A percentile compares a stretch with the other conserved stretches of the same genome.
phyloP scores from a whole-genome alignment of 2,888 invertebrate genomes.

The Pristionchus arcanus region DNA sequence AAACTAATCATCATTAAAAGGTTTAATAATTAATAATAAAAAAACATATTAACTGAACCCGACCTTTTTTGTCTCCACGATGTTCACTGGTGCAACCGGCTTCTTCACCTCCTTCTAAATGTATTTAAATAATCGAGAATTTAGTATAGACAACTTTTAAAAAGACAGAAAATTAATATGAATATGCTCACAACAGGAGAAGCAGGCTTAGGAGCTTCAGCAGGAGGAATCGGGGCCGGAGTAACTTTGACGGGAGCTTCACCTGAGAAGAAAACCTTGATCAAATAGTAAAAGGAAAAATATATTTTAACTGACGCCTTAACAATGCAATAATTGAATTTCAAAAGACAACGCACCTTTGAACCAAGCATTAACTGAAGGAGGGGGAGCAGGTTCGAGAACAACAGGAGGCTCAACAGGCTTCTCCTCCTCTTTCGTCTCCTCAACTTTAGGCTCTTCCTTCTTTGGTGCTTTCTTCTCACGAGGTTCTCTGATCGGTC shows the following conservation, averaged over 20 bases:
- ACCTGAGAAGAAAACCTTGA: background rate
- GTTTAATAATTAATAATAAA: background rate
- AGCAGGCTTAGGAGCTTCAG: conserved; percentile 29
- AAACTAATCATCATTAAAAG: background rate
- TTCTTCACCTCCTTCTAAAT: conserved; percentile 50
- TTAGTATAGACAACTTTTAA: background rate
- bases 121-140: background rate
- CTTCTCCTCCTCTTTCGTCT: conserved; percentile 62
- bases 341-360: conserved; percentile 54
- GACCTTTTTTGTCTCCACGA: background rate
- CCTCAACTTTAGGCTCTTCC: conserved; percentile 57
- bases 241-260: conserved; percentile 35
- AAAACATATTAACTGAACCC: background rate
- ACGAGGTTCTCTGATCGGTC: conserved; percentile 11
- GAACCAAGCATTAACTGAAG: conserved; percentile 72
- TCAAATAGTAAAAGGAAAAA: background rate
- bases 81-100: background rate
- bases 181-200: conserved; percentile 38
- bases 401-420: conserved; percentile 62
- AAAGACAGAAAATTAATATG: background rate
- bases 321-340: background rate
- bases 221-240: conserved; percentile 45
- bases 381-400: conserved; percentile 70
- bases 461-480: conserved; percentile 47
- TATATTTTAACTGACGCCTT: background rate